Evolutionary conservation across 2,797 vertebrate genomes (phyloP).

Genomic region (Anguilla marmorata): DNA sequence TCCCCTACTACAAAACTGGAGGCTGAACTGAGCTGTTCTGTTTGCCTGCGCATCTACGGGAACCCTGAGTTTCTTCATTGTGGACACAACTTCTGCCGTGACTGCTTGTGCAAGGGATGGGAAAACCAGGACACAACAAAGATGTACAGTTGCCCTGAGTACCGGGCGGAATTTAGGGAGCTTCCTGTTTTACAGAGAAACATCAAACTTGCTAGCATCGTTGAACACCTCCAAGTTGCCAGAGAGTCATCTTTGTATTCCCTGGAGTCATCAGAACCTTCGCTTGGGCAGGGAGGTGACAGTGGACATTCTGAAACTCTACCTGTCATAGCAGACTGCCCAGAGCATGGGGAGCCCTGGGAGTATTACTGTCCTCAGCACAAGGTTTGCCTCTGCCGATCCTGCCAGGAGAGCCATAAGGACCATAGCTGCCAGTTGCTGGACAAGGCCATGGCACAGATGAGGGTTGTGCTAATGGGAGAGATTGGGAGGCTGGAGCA

Average conservation of each 20-base stretch:
- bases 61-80: constrained; percentile 34
- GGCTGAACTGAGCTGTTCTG: constrained; percentile 38
- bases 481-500: constrained; percentile 21
- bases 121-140: neutral
- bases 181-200: constrained; percentile 22
- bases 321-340: neutral
- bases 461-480: constrained; percentile 2
- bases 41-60: constrained; percentile 37
- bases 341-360: constrained; percentile 29
- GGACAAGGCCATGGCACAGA: constrained; percentile 22
- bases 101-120: constrained; percentile 30
- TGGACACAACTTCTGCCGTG: constrained; percentile 41
- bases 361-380: constrained; percentile 35
- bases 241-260: neutral
- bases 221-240: constrained; percentile 17
- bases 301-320: neutral
- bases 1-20: constrained; percentile 22
- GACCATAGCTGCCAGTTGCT: constrained; percentile 27
- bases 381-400: constrained; percentile 30
- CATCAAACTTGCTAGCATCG: constrained; percentile 35
- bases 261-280: neutral
- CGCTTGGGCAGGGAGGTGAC: neutral
- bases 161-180: constrained; percentile 17
- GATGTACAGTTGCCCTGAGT: constrained; percentile 33
- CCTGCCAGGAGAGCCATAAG: constrained; percentile 24